phyloP scores from a whole-genome alignment of 2,113 vertebrate species.

The Camelus dromedarius region DNA sequence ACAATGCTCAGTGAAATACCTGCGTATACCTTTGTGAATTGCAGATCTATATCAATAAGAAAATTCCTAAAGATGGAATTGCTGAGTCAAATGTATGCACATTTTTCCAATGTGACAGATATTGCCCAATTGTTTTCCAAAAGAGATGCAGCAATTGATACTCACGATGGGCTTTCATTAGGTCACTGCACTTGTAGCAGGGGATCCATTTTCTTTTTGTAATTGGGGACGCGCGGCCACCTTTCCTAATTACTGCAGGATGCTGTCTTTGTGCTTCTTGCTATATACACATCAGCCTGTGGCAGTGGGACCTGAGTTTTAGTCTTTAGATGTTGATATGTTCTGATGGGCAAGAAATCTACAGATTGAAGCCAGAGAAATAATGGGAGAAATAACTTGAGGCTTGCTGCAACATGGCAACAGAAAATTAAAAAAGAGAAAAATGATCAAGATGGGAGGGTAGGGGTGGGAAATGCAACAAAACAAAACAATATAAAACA shows the following conservation, averaged over 20 bases:
- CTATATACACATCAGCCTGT: neutral
- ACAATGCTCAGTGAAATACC: neutral
- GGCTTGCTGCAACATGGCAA: neutral
- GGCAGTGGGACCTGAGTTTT: neutral
- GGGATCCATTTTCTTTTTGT: neutral
- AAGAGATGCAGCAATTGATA: neutral
- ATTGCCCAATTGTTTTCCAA: neutral
- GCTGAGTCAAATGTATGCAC: neutral
- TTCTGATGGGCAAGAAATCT: neutral
- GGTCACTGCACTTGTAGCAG: neutral
- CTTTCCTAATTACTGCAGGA: constrained; percentile 7
- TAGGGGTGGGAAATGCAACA: too few species aligned
- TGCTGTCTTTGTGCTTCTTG: neutral
- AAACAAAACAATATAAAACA: neutral
- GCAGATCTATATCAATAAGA: neutral
- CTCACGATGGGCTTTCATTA: neutral
- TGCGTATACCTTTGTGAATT: neutral
- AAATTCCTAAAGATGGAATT: neutral
- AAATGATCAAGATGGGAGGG: neutral
- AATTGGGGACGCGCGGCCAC: neutral
- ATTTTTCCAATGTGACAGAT: neutral
- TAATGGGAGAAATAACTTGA: neutral
- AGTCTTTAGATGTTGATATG: neutral
- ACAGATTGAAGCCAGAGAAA: neutral
- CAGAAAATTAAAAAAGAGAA: constrained; percentile 31